Conservation (phyloP, 2,888 invertebrate species). For the Agrochola lychnidis region DNA sequence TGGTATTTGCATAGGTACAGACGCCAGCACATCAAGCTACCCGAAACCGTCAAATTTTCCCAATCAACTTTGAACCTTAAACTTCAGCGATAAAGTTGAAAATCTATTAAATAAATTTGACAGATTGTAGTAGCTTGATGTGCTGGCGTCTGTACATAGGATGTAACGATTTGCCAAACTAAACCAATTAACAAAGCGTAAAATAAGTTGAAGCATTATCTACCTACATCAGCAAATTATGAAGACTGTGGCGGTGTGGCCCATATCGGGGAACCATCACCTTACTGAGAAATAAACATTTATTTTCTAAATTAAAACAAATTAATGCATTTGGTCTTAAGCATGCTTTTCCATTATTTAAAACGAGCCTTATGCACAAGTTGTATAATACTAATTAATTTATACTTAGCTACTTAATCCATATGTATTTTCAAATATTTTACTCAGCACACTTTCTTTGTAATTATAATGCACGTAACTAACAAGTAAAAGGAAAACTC, state of each 20-base stretch:
- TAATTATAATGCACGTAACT: conserved; percentile 1
- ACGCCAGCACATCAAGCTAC: too few relatives aligned
- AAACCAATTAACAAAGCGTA: neutral
- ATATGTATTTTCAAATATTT: conserved; percentile 26
- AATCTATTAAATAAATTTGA: too few relatives aligned
- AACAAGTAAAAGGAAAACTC: conserved; percentile 10
- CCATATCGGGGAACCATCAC: too few relatives aligned
- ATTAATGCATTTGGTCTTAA: neutral
- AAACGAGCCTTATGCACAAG: neutral
- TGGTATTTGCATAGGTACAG: too few relatives aligned
- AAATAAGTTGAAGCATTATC: conserved; percentile 2
- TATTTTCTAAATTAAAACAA: neutral
- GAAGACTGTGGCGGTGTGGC: neutral
- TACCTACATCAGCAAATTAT: neutral
- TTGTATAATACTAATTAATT: neutral
- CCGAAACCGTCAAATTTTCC: too few relatives aligned
- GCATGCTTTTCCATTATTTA: neutral
- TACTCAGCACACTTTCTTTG: conserved; percentile 5
- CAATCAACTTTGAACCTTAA: too few relatives aligned
- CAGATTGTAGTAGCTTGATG: too few relatives aligned
- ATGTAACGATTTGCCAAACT: neutral
- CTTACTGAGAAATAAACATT: neutral
- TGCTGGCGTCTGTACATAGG: neutral
- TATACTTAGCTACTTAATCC: conserved; percentile 8
- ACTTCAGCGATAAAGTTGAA: too few relatives aligned